phyloP scores from a whole-genome alignment of 2,113 vertebrate species.

The Calyptomena viridis region DNA sequence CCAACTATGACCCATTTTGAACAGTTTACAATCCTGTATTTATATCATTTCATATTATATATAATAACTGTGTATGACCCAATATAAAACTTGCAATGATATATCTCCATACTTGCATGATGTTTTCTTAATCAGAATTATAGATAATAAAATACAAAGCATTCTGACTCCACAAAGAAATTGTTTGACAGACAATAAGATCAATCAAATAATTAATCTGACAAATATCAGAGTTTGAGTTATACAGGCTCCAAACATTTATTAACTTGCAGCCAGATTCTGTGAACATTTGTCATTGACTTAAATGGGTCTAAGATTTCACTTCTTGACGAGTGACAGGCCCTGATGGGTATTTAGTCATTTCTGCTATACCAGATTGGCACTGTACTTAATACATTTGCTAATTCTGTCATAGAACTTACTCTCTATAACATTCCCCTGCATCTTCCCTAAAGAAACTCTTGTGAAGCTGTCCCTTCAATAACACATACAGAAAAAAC shows the following conservation, averaged over 20 bases:
- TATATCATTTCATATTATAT: background rate
- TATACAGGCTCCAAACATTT: slow-evolving; percentile 66
- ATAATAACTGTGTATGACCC: background rate
- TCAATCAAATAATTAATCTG: slow-evolving; percentile 65
- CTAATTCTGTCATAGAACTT: slow-evolving; percentile 68
- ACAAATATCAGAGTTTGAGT: slow-evolving; percentile 55
- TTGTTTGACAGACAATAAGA: slow-evolving; percentile 56
- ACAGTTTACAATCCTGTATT: background rate
- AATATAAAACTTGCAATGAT: background rate
- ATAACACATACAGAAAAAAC: slow-evolving; percentile 5
- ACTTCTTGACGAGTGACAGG: slow-evolving; percentile 66
- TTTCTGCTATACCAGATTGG: slow-evolving; percentile 65
- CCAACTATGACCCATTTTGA: background rate
- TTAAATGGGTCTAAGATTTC: slow-evolving; percentile 67
- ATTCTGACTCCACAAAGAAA: slow-evolving; percentile 22
- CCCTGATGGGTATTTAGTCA: slow-evolving; percentile 69
- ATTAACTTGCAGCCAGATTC: slow-evolving; percentile 66
- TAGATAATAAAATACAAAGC: slow-evolving; percentile 10
- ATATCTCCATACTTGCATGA: background rate
- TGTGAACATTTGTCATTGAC: slow-evolving; percentile 70
- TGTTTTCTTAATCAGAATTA: slow-evolving; percentile 11
- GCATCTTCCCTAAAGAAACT: slow-evolving; percentile 51
- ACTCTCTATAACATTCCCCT: slow-evolving; percentile 49
- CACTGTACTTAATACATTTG: slow-evolving; percentile 68
- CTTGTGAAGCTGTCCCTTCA: slow-evolving; percentile 36